Conservation (phyloP, 1,140 invertebrate genomes). For the Bombus sylvicola region DNA sequence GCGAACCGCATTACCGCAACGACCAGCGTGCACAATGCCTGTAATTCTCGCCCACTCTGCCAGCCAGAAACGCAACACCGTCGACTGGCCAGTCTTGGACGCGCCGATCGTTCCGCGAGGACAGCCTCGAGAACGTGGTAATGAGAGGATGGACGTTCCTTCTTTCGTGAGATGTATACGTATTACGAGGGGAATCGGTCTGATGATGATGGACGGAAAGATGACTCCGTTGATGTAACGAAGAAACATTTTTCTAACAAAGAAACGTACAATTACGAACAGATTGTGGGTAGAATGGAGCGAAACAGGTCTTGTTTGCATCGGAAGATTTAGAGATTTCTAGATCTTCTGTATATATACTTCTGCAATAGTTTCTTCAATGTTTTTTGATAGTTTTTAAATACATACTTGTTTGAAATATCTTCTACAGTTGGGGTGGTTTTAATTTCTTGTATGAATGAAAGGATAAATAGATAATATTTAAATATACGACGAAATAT, state of each 20-base stretch:
- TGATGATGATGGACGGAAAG: neutral
- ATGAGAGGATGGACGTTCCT: conserved; percentile 46
- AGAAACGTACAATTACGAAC: neutral
- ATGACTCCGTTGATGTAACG: neutral
- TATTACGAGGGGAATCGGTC: neutral
- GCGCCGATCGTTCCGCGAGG: conserved; percentile 52
- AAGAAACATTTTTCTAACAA: neutral
- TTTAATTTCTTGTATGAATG: too few species aligned
- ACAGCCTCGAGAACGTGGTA: conserved; percentile 58
- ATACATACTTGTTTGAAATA: too few species aligned
- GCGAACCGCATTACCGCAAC: conserved; percentile 78
- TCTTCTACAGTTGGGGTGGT: too few species aligned
- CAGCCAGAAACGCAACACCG: conserved; percentile 44
- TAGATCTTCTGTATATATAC: too few species aligned
- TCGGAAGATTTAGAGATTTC: too few species aligned
- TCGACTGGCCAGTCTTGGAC: neutral
- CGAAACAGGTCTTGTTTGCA: too few species aligned
- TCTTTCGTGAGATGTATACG: neutral
- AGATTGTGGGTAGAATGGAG: neutral
- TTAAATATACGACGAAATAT: neutral
- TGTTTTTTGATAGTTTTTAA: too few species aligned
- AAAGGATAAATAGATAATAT: too few species aligned
- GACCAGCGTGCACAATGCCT: conserved; percentile 74
- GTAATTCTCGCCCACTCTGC: conserved; percentile 79
- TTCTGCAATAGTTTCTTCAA: too few species aligned